These are phyloP conservation scores for Orius laevigatus DNA, from an alignment of 1,140 invertebrate genomes.

Conservation along the genomic window DNA sequence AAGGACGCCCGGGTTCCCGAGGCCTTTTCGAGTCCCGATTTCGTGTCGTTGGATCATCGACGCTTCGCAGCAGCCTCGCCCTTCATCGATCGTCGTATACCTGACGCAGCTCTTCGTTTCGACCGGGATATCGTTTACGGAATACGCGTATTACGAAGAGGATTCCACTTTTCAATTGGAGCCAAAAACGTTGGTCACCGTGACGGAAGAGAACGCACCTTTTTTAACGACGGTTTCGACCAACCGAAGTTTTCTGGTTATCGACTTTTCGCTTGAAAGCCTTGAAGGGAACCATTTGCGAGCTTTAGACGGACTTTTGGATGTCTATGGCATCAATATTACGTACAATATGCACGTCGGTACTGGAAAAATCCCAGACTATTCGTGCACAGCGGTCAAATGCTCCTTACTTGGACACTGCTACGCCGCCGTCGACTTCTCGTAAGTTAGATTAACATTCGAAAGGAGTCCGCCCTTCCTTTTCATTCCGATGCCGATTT, in stretches of 20 bases:
- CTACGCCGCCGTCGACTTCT: conserved; percentile 46
- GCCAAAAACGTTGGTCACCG: conserved; percentile 4
- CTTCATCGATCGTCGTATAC: conserved; percentile 52
- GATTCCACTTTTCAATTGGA: conserved; percentile 28
- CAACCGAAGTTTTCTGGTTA: conserved; percentile 54
- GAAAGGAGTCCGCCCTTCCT: no score
- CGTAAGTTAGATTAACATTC: conserved; percentile 32
- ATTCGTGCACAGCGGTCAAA: conserved; percentile 54
- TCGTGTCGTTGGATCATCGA: conserved; percentile 75
- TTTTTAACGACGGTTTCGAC: conserved; percentile 48
- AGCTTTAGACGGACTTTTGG: conserved; percentile 57
- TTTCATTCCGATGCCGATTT: no score
- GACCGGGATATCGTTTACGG: conserved; percentile 60
- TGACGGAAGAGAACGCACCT: conserved; percentile 37
- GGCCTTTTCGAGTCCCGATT: conserved; percentile 58
- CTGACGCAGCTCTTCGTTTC: conserved; percentile 74
- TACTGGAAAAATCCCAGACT: conserved; percentile 13
- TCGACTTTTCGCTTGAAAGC: conserved; percentile 53
- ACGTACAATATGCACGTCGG: conserved; percentile 55
- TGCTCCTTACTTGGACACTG: conserved; percentile 76
- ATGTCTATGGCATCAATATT: conserved; percentile 83
- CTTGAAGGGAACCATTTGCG: conserved; percentile 69
- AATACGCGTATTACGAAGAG: conserved; percentile 60
- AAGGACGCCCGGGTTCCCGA: conserved; percentile 67
- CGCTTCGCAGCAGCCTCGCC: conserved; percentile 34